Evolutionary conservation across 2,797 vertebrate species (phyloP).

Genomic region (Lithobates pipiens): DNA sequence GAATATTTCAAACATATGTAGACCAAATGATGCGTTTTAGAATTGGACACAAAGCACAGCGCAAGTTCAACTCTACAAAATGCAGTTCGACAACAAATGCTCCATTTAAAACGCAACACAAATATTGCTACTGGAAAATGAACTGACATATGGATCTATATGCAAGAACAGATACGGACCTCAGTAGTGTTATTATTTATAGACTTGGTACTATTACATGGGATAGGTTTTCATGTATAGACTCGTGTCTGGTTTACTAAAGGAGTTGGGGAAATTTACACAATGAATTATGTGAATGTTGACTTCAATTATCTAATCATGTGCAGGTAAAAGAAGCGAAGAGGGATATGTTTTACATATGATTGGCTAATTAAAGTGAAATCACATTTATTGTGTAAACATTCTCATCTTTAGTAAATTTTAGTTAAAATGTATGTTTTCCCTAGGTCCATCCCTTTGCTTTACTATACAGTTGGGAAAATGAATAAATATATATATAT

Average conservation of each 20-base stretch:
- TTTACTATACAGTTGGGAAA: no score
- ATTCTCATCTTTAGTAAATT: no score
- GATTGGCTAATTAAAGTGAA: background rate
- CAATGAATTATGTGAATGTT: background rate
- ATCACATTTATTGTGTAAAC: background rate
- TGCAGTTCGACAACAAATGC: background rate
- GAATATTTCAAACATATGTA: slow-evolving; percentile 11
- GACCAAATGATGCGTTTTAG: slow-evolving; percentile 11
- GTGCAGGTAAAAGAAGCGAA: background rate
- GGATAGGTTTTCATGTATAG: no score
- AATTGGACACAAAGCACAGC: slow-evolving; percentile 1
- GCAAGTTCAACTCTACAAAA: background rate
- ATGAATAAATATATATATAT: no score
- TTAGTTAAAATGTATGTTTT: no score
- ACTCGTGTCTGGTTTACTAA: no score
- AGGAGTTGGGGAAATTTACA: background rate
- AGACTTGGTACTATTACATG: no score
- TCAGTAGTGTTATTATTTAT: no score
- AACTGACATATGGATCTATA: background rate
- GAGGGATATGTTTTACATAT: background rate
- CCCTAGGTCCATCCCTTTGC: no score
- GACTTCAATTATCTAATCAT: background rate
- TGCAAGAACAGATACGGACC: no score
- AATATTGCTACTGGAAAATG: background rate
- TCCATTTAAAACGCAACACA: background rate